These are phyloP conservation scores for Julus scandinavius DNA, from an alignment of 2,888 invertebrate genomes.

Conservation along the genomic window DNA sequence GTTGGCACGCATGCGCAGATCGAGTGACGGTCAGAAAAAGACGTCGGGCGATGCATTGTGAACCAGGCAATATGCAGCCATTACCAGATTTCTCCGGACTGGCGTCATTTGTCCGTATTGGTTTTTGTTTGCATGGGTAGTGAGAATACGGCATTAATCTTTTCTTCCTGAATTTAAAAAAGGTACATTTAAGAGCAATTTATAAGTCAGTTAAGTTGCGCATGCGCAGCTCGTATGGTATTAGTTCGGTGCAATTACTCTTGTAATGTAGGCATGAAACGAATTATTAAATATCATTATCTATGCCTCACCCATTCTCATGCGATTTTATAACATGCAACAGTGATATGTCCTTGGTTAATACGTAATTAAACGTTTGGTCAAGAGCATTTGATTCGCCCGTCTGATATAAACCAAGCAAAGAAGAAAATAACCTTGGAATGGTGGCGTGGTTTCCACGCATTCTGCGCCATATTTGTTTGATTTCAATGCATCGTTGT, in stretches of 20 bases:
- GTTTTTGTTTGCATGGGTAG: no score
- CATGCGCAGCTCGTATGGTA: neutral
- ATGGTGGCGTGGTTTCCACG: neutral
- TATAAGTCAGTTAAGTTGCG: neutral
- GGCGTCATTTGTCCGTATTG: no score
- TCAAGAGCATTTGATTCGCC: neutral
- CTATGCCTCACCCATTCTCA: neutral
- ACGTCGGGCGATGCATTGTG: no score
- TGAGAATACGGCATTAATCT: neutral
- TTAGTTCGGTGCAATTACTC: neutral
- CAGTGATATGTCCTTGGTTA: neutral
- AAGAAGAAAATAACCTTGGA: neutral
- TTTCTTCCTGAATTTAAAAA: neutral
- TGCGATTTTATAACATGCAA: neutral
- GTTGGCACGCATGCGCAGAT: no score
- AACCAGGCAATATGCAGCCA: no score
- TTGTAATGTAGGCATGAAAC: neutral
- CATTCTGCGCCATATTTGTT: neutral
- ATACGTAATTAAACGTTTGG: neutral
- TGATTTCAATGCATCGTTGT: neutral
- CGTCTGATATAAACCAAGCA: neutral
- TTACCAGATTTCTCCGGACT: no score
- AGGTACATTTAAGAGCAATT: neutral
- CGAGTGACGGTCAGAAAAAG: no score
- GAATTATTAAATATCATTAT: constrained; percentile 31